Evolutionary conservation across 2,888 invertebrate species (phyloP), one percentile per base, ranked within the genome.

Genomic region (Mechanitis messenoides): DNA sequence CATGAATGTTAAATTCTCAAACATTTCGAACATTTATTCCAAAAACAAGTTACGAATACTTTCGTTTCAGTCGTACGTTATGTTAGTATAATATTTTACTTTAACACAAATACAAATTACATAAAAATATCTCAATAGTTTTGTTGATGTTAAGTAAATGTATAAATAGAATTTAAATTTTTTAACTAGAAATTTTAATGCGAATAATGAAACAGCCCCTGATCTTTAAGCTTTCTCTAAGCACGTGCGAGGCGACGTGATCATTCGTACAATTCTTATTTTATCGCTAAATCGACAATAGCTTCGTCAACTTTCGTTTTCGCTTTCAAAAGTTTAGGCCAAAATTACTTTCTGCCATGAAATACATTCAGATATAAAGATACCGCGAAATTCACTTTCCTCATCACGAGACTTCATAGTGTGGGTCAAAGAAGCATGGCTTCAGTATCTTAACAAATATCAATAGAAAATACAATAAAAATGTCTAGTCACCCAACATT

Each of bases 281-380:
- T 72, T 63, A 70, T 73, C 71, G 69, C 73, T 72, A 76, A 73
- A 70, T 72, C 68, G 68, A 63, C 60, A 45, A 62, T 58, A 50
- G 67, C 72, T 72, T 71, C 71, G 72, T 78, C 70, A 70, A 83
- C 81, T 85, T 74, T 87, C 81, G 64, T 72, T 88, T 85, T 87
- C 70, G 78, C 78, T 74, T 74, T 72, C 72, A 71, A 67, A 73
- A 72, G 67, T 70, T 71, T 70, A 66, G 68, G 63, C 74, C 68
- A 66, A 75, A 79, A 80, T 79, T 75, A 71, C 74, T 77, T 76
- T 79, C 78, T 73, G 80, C 75, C 79, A 71, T 68, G 69, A 74
- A 75, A 71, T 72, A 74, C 72, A 74, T 75, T 67, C 69, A 62
- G 57, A 68, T 53, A 55, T 61, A 64, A 28, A 56, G 55, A 61